phyloP scores from a whole-genome alignment of 2,797 vertebrate genomes.

The Chelmon rostratus region DNA sequence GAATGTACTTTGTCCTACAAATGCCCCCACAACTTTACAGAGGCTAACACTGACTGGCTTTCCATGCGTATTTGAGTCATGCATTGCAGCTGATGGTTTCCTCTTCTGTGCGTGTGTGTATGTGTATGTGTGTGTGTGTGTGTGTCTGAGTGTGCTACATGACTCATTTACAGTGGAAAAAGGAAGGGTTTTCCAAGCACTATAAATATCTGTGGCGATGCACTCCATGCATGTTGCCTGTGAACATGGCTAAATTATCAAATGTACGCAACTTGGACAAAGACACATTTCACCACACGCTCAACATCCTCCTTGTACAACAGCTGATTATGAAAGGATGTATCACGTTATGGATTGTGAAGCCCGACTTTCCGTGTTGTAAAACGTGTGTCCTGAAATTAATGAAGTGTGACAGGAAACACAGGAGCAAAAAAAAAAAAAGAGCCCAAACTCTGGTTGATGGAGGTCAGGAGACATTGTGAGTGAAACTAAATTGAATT shows the following conservation, averaged over 20 bases:
- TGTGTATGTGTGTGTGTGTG: constrained; percentile 1
- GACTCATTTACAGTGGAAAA: constrained; percentile 47
- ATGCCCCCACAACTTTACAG: constrained; percentile 11
- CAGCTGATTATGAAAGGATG: constrained; percentile 23
- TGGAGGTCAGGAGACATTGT: background rate
- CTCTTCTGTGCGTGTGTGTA: constrained; percentile 8
- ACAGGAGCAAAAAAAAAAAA: background rate
- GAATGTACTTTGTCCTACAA: constrained; percentile 32
- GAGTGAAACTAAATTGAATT: background rate
- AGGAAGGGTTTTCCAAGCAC: constrained; percentile 32
- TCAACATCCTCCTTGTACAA: constrained; percentile 1
- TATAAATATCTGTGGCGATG: constrained; percentile 29
- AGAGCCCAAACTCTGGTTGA: background rate
- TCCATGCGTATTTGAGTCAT: constrained; percentile 42
- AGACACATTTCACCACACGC: constrained; percentile 7
- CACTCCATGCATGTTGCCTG: background rate
- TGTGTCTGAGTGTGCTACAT: constrained; percentile 7
- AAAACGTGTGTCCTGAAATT: constrained; percentile 3
- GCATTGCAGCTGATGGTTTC: constrained; percentile 26
- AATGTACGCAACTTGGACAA: constrained; percentile 16
- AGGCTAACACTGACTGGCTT: constrained; percentile 16
- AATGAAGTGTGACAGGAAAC: constrained; percentile 1
- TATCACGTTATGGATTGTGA: constrained; percentile 14
- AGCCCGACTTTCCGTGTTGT: background rate
- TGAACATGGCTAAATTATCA: constrained; percentile 14